Base-by-base conservation (phyloP, 2,888 invertebrate species). In the Dexiosoma caninum region DNA sequence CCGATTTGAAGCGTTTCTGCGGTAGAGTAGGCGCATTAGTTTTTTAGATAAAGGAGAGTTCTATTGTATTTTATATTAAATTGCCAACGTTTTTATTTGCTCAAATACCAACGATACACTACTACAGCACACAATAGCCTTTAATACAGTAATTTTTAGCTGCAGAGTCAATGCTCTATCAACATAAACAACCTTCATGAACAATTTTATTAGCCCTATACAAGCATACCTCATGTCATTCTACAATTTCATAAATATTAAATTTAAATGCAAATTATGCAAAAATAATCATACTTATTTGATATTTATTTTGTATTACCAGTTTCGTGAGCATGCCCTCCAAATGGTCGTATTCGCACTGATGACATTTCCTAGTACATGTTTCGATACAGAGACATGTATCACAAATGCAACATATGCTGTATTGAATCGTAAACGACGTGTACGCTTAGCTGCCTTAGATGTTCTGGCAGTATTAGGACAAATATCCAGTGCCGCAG, bases 381-480 rank as follows among this genome's bases (percentile, higher is more conserved):
- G 95, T 84, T 93, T 95, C 86, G 93, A 94, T 91, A 87, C 88
- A 16, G 85, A 85, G 87, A 92, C 91, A 85, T 84, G 90, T 86
- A 77, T 91, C 83, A 82, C 91, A 86, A 85, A 88, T 85, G 83
- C 92, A 86, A 82, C 88, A 83, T 79, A 88, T 67, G 88, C 90
- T 2, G 92, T 83, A 87, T 91, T 85, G 84, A 94, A 89, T 87
- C 93, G 92, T 83, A 96, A 94, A 85, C 93, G 94, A 87, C 93
- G 93, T 85, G 97, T 94, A 82, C 93, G 93, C 85, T 97, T 93
- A 91, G 97, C 93, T 81, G 95, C 92, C 71, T 92, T 97, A 67
- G 96, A 97, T 88, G 94, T 95, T 35, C 90, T 96, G 55, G 95
- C 96, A 0, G 94, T 95, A 23, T 89, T 96, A 46, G 95, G 95